Base-by-base conservation (phyloP, 2,888 invertebrate species). In the Terebella lapidaria region DNA sequence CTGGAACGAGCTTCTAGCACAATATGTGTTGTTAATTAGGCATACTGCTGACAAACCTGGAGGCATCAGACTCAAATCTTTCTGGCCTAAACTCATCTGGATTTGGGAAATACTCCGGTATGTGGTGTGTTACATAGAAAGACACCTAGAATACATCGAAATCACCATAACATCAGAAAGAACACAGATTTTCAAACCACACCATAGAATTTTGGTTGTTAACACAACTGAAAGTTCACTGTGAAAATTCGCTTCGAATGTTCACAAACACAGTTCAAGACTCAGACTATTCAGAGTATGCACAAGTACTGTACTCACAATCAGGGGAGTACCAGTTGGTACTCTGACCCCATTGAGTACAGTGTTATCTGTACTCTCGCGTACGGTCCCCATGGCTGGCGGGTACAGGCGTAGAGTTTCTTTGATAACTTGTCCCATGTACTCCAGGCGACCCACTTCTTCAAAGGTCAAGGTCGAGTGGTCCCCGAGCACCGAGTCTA, bases 361-460 rank as follows among this genome's bases (percentile, higher is more conserved):
- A 5, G 25, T 24, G 18, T 52, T 30, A 4, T 20, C 22, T 18
- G 30, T n/a, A 25, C n/a, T 49, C 29, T 57, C 57, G n/a, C 57
- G 28, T 10, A 35, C 57, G 24, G 57, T 57, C 0, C 57, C 57
- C 3, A 35, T 28, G 10, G 57, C 57, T 3, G 57, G 57, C 1
- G 57, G 57, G 52, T 57, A 57, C 5, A 57, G 26, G 5, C 57
- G 51, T 15, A 57, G 28, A 22, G 57, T 57, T 35, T 57, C 57
- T 35, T 52, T 57, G n/a, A 49, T 24, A 20, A 57, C 57, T 35
- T 52, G 52, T 10, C 29, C 24, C 51, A 57, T 29, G 52, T 57
- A 57, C 15, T 27, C 24, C 51, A 57, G 22, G 15, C 22, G 5
- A 5, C 28, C 22, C 1, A 58, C 10, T 28, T 58, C 58, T 2